phyloP scores from a whole-genome alignment of 1,140 invertebrate genomes.

The Polyergus mexicanus region DNA sequence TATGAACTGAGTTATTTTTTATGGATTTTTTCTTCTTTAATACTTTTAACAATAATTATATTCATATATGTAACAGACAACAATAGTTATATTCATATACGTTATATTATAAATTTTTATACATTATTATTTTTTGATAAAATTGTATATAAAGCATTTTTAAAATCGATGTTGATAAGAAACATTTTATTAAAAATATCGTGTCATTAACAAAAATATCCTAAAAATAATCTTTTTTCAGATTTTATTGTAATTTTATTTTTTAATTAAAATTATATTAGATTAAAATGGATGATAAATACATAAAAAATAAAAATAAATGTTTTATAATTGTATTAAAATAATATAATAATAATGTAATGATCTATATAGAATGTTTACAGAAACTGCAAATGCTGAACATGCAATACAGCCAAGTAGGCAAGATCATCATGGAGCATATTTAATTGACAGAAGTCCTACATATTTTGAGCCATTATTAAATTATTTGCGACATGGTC shows the following conservation, averaged over 20 bases:
- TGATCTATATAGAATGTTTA: constrained; percentile 90
- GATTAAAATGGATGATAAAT: not conserved
- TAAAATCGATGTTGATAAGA: constrained; percentile 5
- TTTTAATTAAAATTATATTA: not conserved
- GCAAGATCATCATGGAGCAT: constrained; percentile 93
- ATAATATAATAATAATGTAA: constrained; percentile 28
- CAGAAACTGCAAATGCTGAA: constrained; percentile 89
- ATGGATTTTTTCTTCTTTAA: no score
- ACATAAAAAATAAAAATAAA: not conserved
- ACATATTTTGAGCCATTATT: constrained; percentile 99
- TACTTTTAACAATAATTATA: no score
- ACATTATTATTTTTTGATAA: not conserved
- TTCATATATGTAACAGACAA: no score
- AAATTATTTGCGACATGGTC: constrained; percentile 98
- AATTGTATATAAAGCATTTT: not conserved
- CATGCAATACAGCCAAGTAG: constrained; percentile 91
- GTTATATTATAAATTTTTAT: no score
- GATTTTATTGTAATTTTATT: no score
- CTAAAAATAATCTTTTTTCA: no score
- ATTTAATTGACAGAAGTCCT: constrained; percentile 97
- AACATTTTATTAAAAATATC: no score
- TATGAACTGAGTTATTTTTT: no score
- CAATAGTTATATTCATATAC: no score
- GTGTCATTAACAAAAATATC: no score
- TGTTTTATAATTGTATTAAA: constrained; percentile 8